Percentiles rank a stretch among this genome's conserved stretches.
phyloP scores from a whole-genome alignment of 2,888 invertebrate species.

The Lepidochrysops patricia region DNA sequence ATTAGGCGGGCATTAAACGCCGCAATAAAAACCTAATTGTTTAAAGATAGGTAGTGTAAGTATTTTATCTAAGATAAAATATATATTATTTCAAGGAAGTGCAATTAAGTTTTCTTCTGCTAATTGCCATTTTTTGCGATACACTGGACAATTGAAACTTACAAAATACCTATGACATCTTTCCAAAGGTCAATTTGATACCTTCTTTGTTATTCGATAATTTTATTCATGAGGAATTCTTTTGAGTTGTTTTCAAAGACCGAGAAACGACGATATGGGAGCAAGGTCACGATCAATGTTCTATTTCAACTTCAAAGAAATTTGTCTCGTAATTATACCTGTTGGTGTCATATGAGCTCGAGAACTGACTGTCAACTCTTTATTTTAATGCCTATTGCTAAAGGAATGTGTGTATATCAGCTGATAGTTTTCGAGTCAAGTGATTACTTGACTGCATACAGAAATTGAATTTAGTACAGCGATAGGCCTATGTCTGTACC shows the following conservation, averaged over 20 bases:
- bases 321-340: background rate
- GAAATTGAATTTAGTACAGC: too few species aligned
- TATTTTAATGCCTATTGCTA: background rate
- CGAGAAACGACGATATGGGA: background rate
- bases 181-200: background rate
- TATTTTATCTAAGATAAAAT: too few species aligned
- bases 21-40: too few species aligned
- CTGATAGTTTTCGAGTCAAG: too few species aligned
- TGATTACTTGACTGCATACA: too few species aligned
- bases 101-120: too few species aligned
- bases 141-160: background rate
- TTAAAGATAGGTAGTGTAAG: too few species aligned
- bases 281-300: background rate
- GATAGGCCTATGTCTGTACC: background rate
- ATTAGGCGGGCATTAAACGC: background rate
- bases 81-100: too few species aligned
- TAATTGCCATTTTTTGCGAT: too few species aligned
- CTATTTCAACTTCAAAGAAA: background rate
- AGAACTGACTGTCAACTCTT: background rate
- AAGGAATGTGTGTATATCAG: background rate
- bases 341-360: background rate
- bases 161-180: background rate
- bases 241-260: conserved; percentile 7
- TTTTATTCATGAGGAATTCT: background rate
- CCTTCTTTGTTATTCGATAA: background rate